Evolutionary conservation across 1,140 invertebrate genomes (phyloP), one percentile per base, ranked within the genome.

Genomic region (Megalonaias nervosa): DNA sequence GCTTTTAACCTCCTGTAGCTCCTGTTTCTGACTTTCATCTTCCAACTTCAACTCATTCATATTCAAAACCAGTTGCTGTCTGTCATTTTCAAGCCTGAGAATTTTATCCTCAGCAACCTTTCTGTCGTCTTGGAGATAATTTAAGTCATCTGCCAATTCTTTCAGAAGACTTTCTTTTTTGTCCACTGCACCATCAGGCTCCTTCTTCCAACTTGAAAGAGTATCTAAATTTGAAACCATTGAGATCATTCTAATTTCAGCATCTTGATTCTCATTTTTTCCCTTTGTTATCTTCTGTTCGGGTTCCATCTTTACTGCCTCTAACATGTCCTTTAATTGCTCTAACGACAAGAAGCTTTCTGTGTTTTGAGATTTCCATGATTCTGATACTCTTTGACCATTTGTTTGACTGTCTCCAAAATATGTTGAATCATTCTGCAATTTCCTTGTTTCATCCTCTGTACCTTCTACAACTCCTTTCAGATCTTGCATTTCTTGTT

Each of bases 331-430:
- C 62, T 78, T 73, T 21, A 48, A 56, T 55, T 78, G 70, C 1
- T 55, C 19, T 48, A 78, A 16, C 31, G 66, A 14, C 16, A n/a
- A 55, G 55, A n/a, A 55, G 55, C 73, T 78, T 38, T 73, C 73
- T 62, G 67, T 78, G 26, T 72, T 21, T 31, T 78, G 70, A 59
- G 64, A n/a, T 78, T 73, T 78, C 26, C 61, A 23, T 21, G 76
- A 61, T 57, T 78, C 76, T 67, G 62, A 61, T 3, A 60, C 72
- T 3, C 70, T 78, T 19, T 78, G 70, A 48, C 70, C 76, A 68
- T 78, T 78, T 61, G 76, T 73, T 48, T 73, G 69, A 57, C 62
- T 67, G 60, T 78, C 76, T 26, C 76, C 58, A 19, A 78, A 23
- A 67, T 68, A 78, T 55, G 72, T 78, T 14, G 73, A 16, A 61